Evolutionary conservation across 2,888 invertebrate species (phyloP).

Genomic region (Scaptodrosophila latifasciaeformis): DNA sequence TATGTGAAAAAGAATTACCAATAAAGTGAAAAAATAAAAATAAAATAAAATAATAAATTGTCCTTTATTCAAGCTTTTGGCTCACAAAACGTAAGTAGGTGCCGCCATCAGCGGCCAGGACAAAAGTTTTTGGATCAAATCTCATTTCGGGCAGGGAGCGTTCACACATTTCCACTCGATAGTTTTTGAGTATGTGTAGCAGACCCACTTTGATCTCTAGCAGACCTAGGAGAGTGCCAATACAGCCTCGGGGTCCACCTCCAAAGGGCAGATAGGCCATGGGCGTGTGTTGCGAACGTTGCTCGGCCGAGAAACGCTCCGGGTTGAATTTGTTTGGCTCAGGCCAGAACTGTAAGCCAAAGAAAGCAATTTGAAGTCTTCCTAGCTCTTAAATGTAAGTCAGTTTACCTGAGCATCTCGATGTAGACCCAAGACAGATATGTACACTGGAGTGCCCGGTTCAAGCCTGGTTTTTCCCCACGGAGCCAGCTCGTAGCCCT

Average conservation of each 20-base stretch:
- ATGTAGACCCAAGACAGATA: constrained; percentile 69
- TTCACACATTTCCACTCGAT: constrained; percentile 50
- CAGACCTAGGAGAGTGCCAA: constrained; percentile 67
- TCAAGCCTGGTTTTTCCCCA: constrained; percentile 44
- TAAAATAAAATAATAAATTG: neutral
- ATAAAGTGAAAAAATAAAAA: constrained; percentile 44
- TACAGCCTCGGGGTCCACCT: constrained; percentile 65
- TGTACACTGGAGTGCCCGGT: constrained; percentile 68
- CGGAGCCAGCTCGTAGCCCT: constrained; percentile 57
- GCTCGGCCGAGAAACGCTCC: constrained; percentile 64
- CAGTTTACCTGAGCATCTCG: constrained; percentile 63
- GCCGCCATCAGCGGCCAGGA: constrained; percentile 64
- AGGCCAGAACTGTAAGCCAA: constrained; percentile 56
- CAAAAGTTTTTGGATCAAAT: constrained; percentile 63
- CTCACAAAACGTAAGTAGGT: constrained; percentile 60
- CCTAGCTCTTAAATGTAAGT: neutral
- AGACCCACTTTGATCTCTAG: constrained; percentile 68
- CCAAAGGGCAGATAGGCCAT: constrained; percentile 70
- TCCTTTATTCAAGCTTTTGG: constrained; percentile 34
- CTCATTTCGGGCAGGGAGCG: constrained; percentile 53
- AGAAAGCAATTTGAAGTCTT: neutral
- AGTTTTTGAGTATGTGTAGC: constrained; percentile 64
- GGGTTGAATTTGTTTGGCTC: constrained; percentile 66
- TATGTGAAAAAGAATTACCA: constrained; percentile 54
- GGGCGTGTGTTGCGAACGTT: constrained; percentile 52